Evolutionary conservation across 1,140 invertebrate species (phyloP), one percentile per base, ranked within the genome.

Genomic region (Drosophila pseudoobscura): DNA sequence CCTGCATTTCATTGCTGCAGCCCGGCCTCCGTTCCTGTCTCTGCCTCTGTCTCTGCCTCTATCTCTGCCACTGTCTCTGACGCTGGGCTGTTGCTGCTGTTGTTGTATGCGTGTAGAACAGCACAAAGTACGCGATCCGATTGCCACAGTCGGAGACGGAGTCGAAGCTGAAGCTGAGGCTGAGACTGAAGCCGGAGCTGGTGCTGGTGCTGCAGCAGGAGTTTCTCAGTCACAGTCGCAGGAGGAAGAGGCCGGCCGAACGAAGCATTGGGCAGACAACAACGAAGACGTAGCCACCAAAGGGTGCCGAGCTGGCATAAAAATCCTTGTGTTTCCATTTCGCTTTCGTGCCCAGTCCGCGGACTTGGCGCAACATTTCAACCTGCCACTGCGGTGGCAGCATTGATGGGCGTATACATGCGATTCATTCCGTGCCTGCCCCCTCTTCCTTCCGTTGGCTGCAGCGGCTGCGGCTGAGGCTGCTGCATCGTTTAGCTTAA

Each of bases 341-440:
- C 83, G 83, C 84, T 88, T 88, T 88, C 83, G 84, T 88, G 83
- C 78, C 53, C 71, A 76, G 31, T 31, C 8, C 29, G 29, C 8
- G 29, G 52, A 71, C 66, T 78, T 68, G 77, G 75, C 66, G 83
- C 83, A 88, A 74, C 83, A 88, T 88, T 88, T 88, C 83, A 88
- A 88, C 84, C 83, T 88, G 83, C 83, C 83, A 88, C 83, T 82
- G 82, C 75, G 78, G 82, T 85, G 83, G 83, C 83, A 88, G 83
- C 83, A 88, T 88, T 87, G 83, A 87, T 87, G 83, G 83, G 84
- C 83, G 83, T 89, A 78, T 88, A 88, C 83, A 88, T 88, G 83
- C 83, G 75, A 88, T 88, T 88, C 75, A 75, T 80, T 87, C 75
- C 78, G 66, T 69, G 75, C 59, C 82, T 75, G 74, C 83, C 72